phyloP scores from a whole-genome alignment of 2,797 vertebrate genomes.

The Lacerta agilis region DNA sequence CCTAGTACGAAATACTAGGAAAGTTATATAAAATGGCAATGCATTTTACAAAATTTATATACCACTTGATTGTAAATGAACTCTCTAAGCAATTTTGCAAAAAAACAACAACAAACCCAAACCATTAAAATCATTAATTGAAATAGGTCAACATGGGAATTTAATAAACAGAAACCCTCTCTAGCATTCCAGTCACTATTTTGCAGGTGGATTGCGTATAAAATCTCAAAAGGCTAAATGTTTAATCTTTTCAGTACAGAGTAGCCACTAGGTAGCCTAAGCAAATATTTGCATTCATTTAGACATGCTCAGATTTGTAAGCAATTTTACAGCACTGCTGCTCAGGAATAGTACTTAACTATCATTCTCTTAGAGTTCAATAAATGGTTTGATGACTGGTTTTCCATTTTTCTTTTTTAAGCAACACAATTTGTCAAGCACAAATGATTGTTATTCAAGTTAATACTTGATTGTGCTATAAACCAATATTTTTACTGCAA shows the following conservation, averaged over 20 bases:
- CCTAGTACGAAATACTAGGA: too few relatives aligned
- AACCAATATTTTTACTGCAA: conserved; percentile 66
- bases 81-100: too few relatives aligned
- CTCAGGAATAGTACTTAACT: conserved; percentile 70
- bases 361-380: conserved; percentile 68
- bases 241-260: fast-evolving
- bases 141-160: fast-evolving
- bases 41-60: too few relatives aligned
- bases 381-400: conserved; percentile 67
- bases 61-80: too few relatives aligned
- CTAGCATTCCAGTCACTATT: neutral
- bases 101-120: too few relatives aligned
- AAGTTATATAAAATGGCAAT: too few relatives aligned
- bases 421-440: conserved; percentile 65
- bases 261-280: conserved; percentile 11
- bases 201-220: neutral
- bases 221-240: neutral
- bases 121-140: too few relatives aligned
- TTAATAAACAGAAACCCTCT: neutral
- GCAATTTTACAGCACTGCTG: conserved; percentile 38
- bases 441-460: conserved; percentile 72
- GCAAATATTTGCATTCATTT: conserved; percentile 52
- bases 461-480: conserved; percentile 55
- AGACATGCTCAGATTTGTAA: conserved; percentile 25
- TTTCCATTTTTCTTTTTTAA: neutral